phyloP scores from a whole-genome alignment of 2,113 vertebrate species.

The Psilopsiagon aurifrons region DNA sequence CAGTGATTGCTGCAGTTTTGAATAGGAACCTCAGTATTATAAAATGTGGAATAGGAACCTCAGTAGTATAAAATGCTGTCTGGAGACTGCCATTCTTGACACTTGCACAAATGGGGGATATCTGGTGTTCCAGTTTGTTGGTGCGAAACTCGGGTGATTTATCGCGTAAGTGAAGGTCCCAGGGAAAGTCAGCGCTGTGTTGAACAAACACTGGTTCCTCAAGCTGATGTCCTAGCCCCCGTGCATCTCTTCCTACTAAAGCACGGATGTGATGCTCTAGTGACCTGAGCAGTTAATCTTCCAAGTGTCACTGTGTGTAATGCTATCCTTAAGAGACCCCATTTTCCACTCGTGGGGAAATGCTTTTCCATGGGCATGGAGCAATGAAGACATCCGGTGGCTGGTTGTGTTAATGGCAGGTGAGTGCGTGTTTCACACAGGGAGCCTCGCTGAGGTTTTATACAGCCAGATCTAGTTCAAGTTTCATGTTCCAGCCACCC shows the following conservation, averaged over 20 bases:
- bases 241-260: not conserved
- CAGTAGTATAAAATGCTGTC: not conserved
- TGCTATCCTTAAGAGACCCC: not conserved
- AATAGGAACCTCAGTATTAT: not conserved
- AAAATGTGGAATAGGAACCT: not conserved
- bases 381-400: conserved; percentile 69
- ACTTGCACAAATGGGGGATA: rapidly evolving
- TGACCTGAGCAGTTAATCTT: not conserved
- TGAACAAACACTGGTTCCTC: not conserved
- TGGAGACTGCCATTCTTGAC: not conserved
- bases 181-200: rapidly evolving
- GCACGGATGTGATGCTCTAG: not conserved
- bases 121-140: not conserved
- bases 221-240: not conserved
- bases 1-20: not conserved
- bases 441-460: not conserved
- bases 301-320: not conserved
- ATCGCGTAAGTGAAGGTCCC: not conserved
- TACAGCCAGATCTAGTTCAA: not conserved
- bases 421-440: not conserved
- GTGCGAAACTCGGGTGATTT: not conserved
- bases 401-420: conserved; percentile 42
- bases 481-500: not conserved
- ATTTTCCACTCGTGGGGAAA: not conserved
- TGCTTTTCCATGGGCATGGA: conserved; percentile 6